Base-by-base conservation (phyloP, 2,113 vertebrate species). In the Eidolon helvum region DNA sequence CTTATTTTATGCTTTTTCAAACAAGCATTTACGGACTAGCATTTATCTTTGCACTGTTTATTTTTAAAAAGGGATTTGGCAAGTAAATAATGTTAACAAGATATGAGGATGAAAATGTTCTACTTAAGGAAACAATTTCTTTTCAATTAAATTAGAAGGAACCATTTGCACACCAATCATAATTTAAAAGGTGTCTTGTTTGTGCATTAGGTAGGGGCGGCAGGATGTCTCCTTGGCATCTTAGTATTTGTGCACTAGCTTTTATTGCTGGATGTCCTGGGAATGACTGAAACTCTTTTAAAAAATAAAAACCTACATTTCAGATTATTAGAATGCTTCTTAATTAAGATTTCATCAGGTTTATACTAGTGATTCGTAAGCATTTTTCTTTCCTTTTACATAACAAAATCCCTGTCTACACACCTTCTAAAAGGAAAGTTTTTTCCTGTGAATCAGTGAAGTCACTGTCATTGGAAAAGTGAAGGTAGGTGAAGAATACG, bases 101-200 rank as follows among this genome's bases (percentile, higher is more conserved):
- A 87, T 87, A 93, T 8, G 7, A 80, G 14, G 5, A 26, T 94
- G 65, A 77, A 94, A 90, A 61, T 87, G 15, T 94, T 96, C 50
- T 79, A 79, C 7, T 35, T 80, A 93, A 75, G 30, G 8, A 96
- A 93, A 83, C 26, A 45, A 85, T 87, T 22, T 87, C 21, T 68
- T 95, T 96, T 97, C 45, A 85, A 68, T 96, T 84, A 95, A 75
- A 66, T 63, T 90, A 63, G 69, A 92, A 45, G 43, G 26, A 68
- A 57, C 3, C 0, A 79, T 96, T 90, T 87, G 10, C 59, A 87
- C 68, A 72, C 28, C 28, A 22, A 72, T 90, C 94, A 78, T 84
- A 84, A 87, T 87, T 84, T 38, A 87, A 96, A 90, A 90, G 71
- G 71, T 71, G 24, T 4, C 50, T 72, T 83, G 87, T 96, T 90